Conservation (phyloP, 2,113 vertebrate genomes). For the Nycticorax nycticorax region DNA sequence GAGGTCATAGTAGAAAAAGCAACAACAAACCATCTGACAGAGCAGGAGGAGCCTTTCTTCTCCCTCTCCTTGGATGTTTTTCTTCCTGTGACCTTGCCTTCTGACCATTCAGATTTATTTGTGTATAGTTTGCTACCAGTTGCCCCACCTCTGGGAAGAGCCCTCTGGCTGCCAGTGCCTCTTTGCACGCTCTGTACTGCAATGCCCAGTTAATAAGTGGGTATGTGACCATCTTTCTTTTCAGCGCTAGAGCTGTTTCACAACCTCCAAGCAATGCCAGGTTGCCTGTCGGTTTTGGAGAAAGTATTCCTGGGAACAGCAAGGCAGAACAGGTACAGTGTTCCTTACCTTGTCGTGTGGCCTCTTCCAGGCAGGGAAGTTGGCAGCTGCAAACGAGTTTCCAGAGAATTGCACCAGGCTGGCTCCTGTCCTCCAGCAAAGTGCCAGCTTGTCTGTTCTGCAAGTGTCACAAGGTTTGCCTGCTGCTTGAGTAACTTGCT, state of each 20-base stretch:
- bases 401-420: neutral
- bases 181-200: neutral
- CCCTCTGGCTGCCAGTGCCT: neutral
- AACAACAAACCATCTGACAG: neutral
- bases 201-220: slow-evolving; percentile 34
- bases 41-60: neutral
- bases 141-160: slow-evolving; percentile 24
- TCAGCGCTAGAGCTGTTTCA: neutral
- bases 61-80: neutral
- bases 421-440: neutral
- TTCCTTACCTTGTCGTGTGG: neutral
- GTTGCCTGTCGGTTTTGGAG: neutral
- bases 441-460: neutral
- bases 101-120: neutral
- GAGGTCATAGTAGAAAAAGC: neutral
- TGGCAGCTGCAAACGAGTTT: neutral
- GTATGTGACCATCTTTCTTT: slow-evolving; percentile 37
- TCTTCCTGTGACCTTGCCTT: slow-evolving; percentile 13
- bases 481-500: neutral
- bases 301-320: slow-evolving; percentile 45
- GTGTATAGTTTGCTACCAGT: neutral
- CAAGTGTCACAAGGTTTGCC: neutral
- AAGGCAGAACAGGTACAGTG: neutral
- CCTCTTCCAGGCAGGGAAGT: neutral
- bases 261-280: neutral